Percentiles rank a stretch among this genome's conserved stretches.
phyloP scores from a whole-genome alignment of 2,797 vertebrate genomes.

The Sitta carolinensis region DNA sequence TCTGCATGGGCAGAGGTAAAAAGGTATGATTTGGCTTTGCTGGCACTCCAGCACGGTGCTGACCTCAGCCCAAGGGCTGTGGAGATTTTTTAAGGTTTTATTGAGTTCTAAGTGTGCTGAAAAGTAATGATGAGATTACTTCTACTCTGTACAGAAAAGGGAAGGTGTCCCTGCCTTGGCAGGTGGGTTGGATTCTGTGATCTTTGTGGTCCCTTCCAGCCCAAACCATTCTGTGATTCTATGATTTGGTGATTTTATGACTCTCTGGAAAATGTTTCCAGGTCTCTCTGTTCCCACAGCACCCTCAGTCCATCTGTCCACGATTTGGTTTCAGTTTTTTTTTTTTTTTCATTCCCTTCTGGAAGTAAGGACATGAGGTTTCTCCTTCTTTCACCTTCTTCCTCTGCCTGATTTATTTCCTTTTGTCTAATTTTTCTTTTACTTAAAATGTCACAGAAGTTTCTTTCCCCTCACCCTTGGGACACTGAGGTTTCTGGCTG shows the following conservation, averaged over 20 bases:
- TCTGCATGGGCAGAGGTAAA: not conserved
- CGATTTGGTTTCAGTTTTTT: not conserved
- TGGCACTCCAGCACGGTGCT: too few relatives aligned
- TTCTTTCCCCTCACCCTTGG: not conserved
- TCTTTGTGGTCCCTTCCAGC: not conserved
- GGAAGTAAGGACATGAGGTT: not conserved
- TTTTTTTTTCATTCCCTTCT: not conserved
- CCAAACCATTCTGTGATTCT: not conserved
- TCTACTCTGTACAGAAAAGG: fast-evolving
- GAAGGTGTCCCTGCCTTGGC: not conserved
- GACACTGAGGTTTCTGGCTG: not conserved
- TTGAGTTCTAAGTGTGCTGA: not conserved
- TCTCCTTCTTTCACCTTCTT: not conserved
- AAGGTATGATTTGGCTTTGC: not conserved
- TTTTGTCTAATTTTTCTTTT: not conserved
- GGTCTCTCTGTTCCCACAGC: not conserved
- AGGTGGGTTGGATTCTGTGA: not conserved
- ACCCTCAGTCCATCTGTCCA: not conserved
- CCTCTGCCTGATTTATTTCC: not conserved
- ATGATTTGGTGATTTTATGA: not conserved
- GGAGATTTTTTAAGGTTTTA: not conserved
- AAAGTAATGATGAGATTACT: not conserved
- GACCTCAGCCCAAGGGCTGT: not conserved
- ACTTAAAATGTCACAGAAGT: not conserved
- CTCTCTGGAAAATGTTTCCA: not conserved